phyloP scores from a whole-genome alignment of 2,113 vertebrate genomes.

The Sebastes fasciatus region DNA sequence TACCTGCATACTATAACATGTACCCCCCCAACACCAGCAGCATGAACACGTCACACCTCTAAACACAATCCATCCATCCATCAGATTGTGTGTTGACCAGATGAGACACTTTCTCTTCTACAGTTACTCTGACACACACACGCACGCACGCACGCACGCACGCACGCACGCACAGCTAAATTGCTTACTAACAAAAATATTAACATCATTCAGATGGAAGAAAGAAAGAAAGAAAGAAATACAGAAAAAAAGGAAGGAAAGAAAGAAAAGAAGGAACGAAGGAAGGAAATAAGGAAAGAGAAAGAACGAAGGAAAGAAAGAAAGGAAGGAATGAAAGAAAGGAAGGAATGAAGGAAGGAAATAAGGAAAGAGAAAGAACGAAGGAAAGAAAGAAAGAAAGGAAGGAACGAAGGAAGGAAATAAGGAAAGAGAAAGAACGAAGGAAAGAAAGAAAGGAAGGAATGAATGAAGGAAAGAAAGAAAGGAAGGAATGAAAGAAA shows the following conservation, averaged over 20 bases:
- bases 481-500: too few species aligned
- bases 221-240: too few species aligned
- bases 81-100: conserved; percentile 10
- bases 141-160: not conserved
- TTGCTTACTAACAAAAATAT: not conserved
- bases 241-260: too few species aligned
- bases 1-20: conserved; percentile 39
- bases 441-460: not conserved
- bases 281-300: too few species aligned
- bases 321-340: not conserved
- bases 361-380: too few species aligned
- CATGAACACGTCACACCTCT: conserved; percentile 25
- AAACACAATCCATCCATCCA: conserved; percentile 47
- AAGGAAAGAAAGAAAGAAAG: too few species aligned
- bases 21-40: not conserved
- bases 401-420: too few species aligned
- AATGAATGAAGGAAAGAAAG: not conserved
- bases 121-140: conserved; percentile 9
- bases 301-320: too few species aligned
- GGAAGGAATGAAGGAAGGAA: too few species aligned
- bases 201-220: too few species aligned
- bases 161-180: not conserved
- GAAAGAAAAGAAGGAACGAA: too few species aligned
- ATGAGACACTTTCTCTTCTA: conserved; percentile 8
- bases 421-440: not conserved